Conservation (phyloP, 2,888 invertebrate genomes). For the Kuschelorhynchus macadamiae region DNA sequence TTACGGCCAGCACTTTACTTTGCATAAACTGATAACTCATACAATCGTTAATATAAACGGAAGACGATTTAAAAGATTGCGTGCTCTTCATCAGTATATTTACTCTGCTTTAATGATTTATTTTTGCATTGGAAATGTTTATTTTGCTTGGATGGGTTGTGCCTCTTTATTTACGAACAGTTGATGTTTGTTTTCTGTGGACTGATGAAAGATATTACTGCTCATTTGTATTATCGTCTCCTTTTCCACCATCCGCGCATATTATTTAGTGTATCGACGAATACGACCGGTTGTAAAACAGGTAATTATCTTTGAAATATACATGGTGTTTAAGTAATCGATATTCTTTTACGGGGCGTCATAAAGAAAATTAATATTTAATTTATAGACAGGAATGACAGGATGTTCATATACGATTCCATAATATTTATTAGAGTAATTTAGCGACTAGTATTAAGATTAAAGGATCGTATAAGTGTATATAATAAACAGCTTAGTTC, state of each 20-base stretch:
- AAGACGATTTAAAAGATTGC: constrained; percentile 6
- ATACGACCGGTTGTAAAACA: not conserved
- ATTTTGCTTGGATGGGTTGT: constrained; percentile 50
- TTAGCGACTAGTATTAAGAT: too few relatives aligned
- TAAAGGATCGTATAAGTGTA: too few relatives aligned
- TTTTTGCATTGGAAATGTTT: constrained; percentile 61
- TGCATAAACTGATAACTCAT: not conserved
- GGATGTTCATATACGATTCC: too few relatives aligned
- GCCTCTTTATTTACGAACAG: constrained; percentile 45
- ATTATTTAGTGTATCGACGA: not conserved
- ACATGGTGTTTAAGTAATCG: too few relatives aligned
- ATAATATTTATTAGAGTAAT: too few relatives aligned
- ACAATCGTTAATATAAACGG: not conserved
- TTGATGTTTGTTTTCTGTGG: constrained; percentile 41
- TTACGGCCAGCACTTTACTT: not conserved
- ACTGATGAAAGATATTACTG: constrained; percentile 39
- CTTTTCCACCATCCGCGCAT: constrained; percentile 1
- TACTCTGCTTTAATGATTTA: constrained; percentile 60
- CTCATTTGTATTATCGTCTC: constrained; percentile 27
- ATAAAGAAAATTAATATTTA: too few relatives aligned
- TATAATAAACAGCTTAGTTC: too few relatives aligned
- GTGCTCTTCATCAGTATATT: constrained; percentile 47
- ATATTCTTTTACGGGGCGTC: not conserved
- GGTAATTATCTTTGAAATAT: too few relatives aligned
- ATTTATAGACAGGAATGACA: too few relatives aligned